phyloP scores from a whole-genome alignment of 2,888 invertebrate species.

The Branchellion lobata region DNA sequence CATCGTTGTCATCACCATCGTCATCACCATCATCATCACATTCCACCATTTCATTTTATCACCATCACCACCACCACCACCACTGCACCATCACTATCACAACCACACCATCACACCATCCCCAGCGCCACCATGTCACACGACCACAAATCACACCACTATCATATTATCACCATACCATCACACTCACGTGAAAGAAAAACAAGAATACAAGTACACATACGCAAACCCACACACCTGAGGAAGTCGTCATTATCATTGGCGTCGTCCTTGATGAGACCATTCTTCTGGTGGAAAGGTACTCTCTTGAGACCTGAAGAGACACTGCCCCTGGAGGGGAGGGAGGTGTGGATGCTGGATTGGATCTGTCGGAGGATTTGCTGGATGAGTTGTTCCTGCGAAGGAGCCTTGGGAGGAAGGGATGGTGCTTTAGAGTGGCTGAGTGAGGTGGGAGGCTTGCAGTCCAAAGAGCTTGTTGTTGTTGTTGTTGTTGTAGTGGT shows the following conservation, averaged over 20 bases:
- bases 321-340: neutral
- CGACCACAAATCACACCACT: no score
- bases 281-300: slow-evolving; percentile 31
- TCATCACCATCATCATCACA: no score
- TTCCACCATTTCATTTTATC: no score
- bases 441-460: slow-evolving; percentile 20
- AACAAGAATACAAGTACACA: no score
- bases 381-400: slow-evolving; percentile 34
- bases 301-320: neutral
- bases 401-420: neutral
- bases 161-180: no score
- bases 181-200: no score
- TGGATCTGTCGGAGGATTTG: slow-evolving; percentile 39
- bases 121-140: no score
- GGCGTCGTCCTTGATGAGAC: slow-evolving; percentile 28
- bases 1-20: no score
- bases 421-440: slow-evolving; percentile 4
- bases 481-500: neutral
- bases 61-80: no score
- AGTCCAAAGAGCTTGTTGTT: slow-evolving; percentile 38
- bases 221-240: no score
- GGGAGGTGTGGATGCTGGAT: neutral
- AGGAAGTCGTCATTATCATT: slow-evolving; percentile 27
- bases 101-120: no score
- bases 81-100: no score